phyloP scores from a whole-genome alignment of 2,113 vertebrate species.

The Chionomys nivalis region DNA sequence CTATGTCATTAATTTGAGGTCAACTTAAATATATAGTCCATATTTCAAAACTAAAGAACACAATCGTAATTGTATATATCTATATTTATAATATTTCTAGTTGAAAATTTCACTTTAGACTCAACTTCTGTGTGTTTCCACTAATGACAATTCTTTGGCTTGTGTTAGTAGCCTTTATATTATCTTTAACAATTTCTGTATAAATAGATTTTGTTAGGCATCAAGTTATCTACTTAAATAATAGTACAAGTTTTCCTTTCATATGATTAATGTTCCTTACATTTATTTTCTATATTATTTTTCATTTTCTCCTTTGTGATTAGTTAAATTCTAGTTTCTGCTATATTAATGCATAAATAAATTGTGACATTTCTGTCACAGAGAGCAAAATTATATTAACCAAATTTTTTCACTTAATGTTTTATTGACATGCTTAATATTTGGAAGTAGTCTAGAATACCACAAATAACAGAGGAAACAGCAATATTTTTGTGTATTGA shows the following conservation, averaged over 20 bases:
- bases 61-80: no score
- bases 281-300: not conserved
- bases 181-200: not conserved
- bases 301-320: not conserved
- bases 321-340: not conserved
- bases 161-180: not conserved
- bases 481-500: not conserved
- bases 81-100: not conserved
- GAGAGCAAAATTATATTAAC: not conserved
- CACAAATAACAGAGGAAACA: not conserved
- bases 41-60: not conserved
- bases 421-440: not conserved
- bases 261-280: accelerated
- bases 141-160: not conserved
- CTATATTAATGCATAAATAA: not conserved
- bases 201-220: not conserved
- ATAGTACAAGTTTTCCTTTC: not conserved
- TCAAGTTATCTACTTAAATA: not conserved
- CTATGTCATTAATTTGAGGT: not conserved
- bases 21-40: not conserved
- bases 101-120: not conserved
- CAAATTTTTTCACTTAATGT: not conserved
- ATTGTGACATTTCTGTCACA: not conserved
- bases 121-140: not conserved
- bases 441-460: not conserved